Percentiles rank a stretch among this genome's conserved stretches.
phyloP scores from a whole-genome alignment of 2,797 vertebrate genomes.

The Propithecus perrieri region DNA sequence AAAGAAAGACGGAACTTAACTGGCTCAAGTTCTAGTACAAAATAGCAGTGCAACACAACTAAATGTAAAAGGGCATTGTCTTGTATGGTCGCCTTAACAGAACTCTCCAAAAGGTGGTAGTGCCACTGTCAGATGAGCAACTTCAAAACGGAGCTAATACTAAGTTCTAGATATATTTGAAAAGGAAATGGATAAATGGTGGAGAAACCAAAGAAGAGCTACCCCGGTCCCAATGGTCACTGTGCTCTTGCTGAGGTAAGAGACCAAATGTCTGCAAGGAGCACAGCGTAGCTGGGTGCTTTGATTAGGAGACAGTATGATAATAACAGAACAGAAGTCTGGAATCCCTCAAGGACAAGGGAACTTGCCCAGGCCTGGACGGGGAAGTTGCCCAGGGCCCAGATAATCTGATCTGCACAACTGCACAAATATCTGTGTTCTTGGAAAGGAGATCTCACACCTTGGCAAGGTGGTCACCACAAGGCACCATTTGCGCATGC shows the following conservation, averaged over 20 bases:
- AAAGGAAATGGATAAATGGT: neutral
- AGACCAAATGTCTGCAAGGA: neutral
- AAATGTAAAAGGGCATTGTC: neutral
- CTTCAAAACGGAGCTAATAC: neutral
- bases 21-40: neutral
- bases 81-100: neutral
- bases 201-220: neutral
- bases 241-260: neutral
- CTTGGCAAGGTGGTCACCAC: fast-evolving
- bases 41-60: fast-evolving
- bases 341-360: neutral
- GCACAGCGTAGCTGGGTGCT: fast-evolving
- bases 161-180: neutral
- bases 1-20: neutral
- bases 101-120: neutral
- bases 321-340: no score
- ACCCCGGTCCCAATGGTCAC: fast-evolving
- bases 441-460: no score
- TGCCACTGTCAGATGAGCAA: fast-evolving
- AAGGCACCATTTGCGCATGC: no score
- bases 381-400: neutral
- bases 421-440: neutral
- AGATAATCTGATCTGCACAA: neutral
- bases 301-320: neutral
- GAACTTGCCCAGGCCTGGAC: neutral